Conservation (phyloP, 2,797 vertebrate genomes). For the Acanthiza pusilla region DNA sequence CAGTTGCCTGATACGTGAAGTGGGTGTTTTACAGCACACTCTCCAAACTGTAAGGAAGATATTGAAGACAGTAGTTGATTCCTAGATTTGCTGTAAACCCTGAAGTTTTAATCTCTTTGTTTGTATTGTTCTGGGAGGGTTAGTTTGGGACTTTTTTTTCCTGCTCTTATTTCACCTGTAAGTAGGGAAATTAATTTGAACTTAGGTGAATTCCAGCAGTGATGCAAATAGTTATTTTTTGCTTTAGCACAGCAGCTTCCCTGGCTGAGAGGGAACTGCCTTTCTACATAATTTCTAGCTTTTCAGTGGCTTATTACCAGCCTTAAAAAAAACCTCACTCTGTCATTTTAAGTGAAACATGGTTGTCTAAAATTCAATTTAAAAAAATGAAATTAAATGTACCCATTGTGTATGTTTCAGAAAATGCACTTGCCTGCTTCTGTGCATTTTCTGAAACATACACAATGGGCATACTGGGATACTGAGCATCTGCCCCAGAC, state of each 20-base stretch:
- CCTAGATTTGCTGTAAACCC: not conserved
- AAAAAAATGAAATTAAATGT: not conserved
- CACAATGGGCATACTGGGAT: not conserved
- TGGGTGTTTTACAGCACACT: not conserved
- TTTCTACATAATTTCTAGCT: not conserved
- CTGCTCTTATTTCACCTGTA: not conserved
- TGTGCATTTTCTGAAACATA: not conserved
- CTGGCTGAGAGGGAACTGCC: not conserved
- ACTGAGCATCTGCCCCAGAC: not conserved
- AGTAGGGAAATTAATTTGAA: not conserved
- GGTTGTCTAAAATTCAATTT: not conserved
- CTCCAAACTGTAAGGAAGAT: not conserved
- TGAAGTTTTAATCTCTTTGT: not conserved
- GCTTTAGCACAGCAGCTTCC: not conserved
- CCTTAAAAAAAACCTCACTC: not conserved
- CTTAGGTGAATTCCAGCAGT: not conserved
- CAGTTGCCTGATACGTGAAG: not conserved
- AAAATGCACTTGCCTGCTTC: not conserved
- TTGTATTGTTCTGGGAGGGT: not conserved
- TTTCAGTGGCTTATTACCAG: not conserved
- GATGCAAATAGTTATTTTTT: not conserved
- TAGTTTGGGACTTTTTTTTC: rapidly evolving
- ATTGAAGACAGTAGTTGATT: not conserved
- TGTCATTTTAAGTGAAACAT: not conserved
- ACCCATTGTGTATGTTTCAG: not conserved